A percentile compares a stretch with the other conserved stretches of the same genome.
Evolutionary conservation across 2,888 invertebrate genomes (phyloP).

Genomic region (Ennomos erosarius): DNA sequence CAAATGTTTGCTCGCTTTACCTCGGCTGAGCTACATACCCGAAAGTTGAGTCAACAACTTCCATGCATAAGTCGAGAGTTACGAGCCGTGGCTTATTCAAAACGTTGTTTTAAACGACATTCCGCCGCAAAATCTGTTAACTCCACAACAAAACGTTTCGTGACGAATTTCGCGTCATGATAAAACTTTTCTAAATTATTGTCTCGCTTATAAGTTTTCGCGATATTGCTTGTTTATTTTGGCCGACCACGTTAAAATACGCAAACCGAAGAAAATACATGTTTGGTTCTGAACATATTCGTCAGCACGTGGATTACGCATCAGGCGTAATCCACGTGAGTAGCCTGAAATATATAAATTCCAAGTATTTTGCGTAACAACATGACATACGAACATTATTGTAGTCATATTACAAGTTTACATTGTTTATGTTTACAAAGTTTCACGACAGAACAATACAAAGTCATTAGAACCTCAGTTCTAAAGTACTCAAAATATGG

Average conservation of each 20-base stretch:
- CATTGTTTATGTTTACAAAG: slow-evolving; percentile 1
- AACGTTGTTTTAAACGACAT: slow-evolving; percentile 38
- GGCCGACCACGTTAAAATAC: too few species aligned
- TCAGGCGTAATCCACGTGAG: too few species aligned
- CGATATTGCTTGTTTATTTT: slow-evolving; percentile 5
- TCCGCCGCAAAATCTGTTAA: slow-evolving; percentile 40
- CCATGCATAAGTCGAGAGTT: slow-evolving; percentile 28
- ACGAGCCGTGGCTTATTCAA: slow-evolving; percentile 29
- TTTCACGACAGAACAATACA: neutral
- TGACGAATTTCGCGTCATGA: slow-evolving; percentile 22
- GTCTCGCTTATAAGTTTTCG: slow-evolving; percentile 8
- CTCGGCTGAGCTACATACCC: slow-evolving; percentile 15
- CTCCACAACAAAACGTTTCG: slow-evolving; percentile 39
- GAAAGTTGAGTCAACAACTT: slow-evolving; percentile 34
- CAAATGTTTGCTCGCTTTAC: slow-evolving; percentile 15
- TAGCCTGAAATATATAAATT: too few species aligned
- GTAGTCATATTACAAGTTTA: too few species aligned
- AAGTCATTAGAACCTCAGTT: slow-evolving; percentile 8
- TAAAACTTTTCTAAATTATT: slow-evolving; percentile 26
- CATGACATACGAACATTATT: too few species aligned
- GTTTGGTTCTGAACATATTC: too few species aligned
- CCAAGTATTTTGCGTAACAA: too few species aligned
- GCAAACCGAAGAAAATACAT: too few species aligned
- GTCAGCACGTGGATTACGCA: too few species aligned
- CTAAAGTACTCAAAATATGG: neutral